phyloP scores from a whole-genome alignment of 2,797 vertebrate genomes.

The Myotis pilosus region DNA sequence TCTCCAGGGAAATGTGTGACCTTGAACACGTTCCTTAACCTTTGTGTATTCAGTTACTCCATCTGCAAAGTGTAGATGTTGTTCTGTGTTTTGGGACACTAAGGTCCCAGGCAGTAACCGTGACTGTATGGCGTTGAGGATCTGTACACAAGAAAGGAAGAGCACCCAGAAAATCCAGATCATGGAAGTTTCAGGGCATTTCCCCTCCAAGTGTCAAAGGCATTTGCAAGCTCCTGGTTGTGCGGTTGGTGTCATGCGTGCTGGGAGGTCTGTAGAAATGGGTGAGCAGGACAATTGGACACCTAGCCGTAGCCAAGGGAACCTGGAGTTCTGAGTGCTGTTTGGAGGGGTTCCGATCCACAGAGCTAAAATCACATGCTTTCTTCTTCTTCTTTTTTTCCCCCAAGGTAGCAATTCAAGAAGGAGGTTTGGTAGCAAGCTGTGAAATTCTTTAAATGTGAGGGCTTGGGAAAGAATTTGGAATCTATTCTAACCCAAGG shows the following conservation, averaged over 20 bases:
- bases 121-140: not conserved
- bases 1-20: conserved; percentile 57
- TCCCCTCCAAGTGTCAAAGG: not conserved
- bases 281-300: not conserved
- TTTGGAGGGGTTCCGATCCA: not conserved
- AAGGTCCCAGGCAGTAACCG: not conserved
- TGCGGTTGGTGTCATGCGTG: not conserved
- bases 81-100: not conserved
- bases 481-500: not conserved
- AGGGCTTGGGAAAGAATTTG: not conserved
- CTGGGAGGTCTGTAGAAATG: not conserved
- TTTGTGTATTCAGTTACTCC: conserved; percentile 14
- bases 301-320: not conserved
- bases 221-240: not conserved
- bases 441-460: not conserved
- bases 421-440: not conserved
- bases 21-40: conserved; percentile 59
- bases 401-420: not conserved
- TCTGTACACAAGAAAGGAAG: not conserved
- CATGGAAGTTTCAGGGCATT: not conserved
- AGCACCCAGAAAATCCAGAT: not conserved
- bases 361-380: not conserved
- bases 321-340: not conserved
- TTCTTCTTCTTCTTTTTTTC: not conserved
- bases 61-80: not conserved